phyloP scores from a whole-genome alignment of 1,140 invertebrate genomes.

The Papilio polyxenes region DNA sequence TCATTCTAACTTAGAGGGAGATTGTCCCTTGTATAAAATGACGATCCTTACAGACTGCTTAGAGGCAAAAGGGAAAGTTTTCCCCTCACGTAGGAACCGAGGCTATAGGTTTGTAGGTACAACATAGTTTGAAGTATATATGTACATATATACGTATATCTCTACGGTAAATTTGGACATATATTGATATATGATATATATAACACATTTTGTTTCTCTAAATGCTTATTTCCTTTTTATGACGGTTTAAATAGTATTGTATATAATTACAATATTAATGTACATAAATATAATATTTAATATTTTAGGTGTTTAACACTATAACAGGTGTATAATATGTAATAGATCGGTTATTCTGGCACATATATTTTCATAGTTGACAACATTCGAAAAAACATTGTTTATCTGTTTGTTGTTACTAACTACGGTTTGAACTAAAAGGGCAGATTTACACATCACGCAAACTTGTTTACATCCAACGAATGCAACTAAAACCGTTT shows the following conservation, averaged over 20 bases:
- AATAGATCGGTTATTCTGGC: not conserved
- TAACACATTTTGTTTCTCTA: not conserved
- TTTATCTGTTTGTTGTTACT: not conserved
- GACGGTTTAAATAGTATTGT: too few species aligned
- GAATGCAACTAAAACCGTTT: not conserved
- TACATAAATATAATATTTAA: too few species aligned
- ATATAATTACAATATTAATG: too few species aligned
- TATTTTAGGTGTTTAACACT: too few species aligned
- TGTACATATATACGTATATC: not conserved
- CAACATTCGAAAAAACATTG: not conserved
- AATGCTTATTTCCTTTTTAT: too few species aligned
- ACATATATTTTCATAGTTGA: not conserved
- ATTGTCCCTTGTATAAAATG: conserved; percentile 13
- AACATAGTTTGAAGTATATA: not conserved
- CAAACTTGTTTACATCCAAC: conserved; percentile 27
- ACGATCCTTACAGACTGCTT: not conserved
- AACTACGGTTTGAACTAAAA: conserved; percentile 1
- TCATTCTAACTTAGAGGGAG: not conserved
- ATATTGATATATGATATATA: not conserved
- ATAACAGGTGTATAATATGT: too few species aligned
- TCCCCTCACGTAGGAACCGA: not conserved
- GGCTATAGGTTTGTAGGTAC: not conserved
- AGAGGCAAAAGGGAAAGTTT: not conserved
- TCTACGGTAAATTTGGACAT: too few species aligned
- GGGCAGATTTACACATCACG: conserved; percentile 30